These are phyloP conservation scores for Litoditis marina DNA, from an alignment of 2,888 invertebrate genomes.

Conservation along the genomic window DNA sequence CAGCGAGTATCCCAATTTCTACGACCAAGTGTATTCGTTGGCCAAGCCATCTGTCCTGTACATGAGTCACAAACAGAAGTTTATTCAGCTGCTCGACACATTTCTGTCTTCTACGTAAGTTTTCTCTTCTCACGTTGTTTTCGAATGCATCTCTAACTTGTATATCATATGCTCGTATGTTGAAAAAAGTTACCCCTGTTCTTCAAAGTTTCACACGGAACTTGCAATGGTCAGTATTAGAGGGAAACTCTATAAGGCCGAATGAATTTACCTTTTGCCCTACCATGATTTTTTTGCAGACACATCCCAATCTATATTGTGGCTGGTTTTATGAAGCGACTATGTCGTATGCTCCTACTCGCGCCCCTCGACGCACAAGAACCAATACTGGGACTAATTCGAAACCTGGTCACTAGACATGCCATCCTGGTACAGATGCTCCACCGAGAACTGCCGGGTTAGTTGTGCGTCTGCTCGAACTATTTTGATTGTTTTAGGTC, in stretches of 20 bases:
- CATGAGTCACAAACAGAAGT: slow-evolving; percentile 81
- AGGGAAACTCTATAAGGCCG: too few species aligned
- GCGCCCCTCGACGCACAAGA: slow-evolving; percentile 78
- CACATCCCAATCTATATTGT: slow-evolving; percentile 86
- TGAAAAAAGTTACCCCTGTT: too few species aligned
- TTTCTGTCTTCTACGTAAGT: slow-evolving; percentile 86
- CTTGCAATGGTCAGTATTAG: too few species aligned
- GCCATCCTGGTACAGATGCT: slow-evolving; percentile 70
- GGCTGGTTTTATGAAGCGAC: slow-evolving; percentile 85
- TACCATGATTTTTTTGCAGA: slow-evolving; percentile 65
- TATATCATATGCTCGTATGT: neutral
- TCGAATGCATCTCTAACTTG: slow-evolving; percentile 37
- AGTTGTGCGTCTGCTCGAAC: neutral
- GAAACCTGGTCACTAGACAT: slow-evolving; percentile 81
- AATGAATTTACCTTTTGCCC: too few species aligned
- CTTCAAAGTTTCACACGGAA: too few species aligned
- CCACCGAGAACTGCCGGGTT: slow-evolving; percentile 39
- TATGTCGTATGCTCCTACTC: slow-evolving; percentile 78
- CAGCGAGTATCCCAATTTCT: slow-evolving; percentile 87
- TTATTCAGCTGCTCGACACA: slow-evolving; percentile 82
- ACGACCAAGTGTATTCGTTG: slow-evolving; percentile 88
- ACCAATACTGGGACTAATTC: slow-evolving; percentile 77
- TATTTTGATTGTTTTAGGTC: neutral
- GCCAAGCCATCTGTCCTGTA: slow-evolving; percentile 86
- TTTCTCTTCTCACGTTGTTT: neutral